Evolutionary conservation across 2,113 vertebrate species (phyloP).

Genomic region (Aegotheles bennettii): DNA sequence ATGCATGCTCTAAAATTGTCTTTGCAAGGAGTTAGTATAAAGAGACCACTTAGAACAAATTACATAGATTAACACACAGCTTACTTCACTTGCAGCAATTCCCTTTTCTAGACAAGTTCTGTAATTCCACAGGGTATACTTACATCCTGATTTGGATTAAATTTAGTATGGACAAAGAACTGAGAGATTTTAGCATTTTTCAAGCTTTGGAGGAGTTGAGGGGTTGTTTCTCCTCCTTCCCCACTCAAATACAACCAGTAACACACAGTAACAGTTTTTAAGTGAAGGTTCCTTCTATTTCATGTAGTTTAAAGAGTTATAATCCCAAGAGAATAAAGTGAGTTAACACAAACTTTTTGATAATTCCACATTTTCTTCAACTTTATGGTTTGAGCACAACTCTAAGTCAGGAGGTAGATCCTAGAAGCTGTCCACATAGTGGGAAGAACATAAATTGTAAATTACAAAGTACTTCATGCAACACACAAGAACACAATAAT

Average conservation of each 20-base stretch:
- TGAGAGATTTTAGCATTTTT: neutral
- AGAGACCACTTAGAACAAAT: neutral
- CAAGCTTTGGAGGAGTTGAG: neutral
- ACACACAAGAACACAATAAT: neutral
- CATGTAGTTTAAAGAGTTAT: neutral
- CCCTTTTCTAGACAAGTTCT: neutral
- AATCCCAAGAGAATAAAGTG: neutral
- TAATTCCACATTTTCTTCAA: neutral
- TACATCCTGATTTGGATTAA: neutral
- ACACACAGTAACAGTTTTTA: neutral
- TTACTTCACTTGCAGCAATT: neutral
- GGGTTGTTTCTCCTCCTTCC: neutral
- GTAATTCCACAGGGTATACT: neutral
- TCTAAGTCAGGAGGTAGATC: neutral
- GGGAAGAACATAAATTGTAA: neutral
- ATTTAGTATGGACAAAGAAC: neutral
- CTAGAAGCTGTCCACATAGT: neutral
- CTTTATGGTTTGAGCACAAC: neutral
- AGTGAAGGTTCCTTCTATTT: neutral
- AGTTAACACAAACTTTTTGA: neutral
- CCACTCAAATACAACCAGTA: neutral
- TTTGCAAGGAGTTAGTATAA: neutral
- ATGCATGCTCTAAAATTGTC: neutral
- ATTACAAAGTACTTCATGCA: neutral
- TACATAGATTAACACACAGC: neutral